phyloP scores from a whole-genome alignment of 2,888 invertebrate genomes.

The Chrysolina haemoptera region DNA sequence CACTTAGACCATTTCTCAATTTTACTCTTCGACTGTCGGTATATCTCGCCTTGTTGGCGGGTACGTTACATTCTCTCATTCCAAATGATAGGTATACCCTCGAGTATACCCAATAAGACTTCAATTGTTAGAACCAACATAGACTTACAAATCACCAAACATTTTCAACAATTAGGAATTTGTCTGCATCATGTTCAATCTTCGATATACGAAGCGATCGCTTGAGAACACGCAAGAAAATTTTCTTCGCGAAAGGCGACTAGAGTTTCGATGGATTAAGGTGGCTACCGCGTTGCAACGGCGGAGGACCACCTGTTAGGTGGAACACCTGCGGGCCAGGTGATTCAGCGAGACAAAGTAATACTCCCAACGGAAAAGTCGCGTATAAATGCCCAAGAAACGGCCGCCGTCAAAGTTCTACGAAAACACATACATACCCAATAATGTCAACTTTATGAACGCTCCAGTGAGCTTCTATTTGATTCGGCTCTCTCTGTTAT shows the following conservation, averaged over 20 bases:
- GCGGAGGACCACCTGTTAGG: conserved; percentile 59
- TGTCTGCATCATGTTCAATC: no score
- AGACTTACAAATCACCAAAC: no score
- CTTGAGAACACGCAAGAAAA: neutral
- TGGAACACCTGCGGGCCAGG: conserved; percentile 54
- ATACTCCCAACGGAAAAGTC: conserved; percentile 33
- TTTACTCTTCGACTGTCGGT: no score
- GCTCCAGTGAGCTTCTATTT: neutral
- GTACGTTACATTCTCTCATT: no score
- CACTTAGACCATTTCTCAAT: no score
- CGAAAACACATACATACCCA: conserved; percentile 7
- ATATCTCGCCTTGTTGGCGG: no score
- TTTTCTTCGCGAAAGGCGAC: neutral
- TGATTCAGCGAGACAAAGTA: conserved; percentile 45
- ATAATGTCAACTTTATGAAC: neutral
- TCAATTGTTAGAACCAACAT: no score
- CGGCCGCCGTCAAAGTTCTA: neutral
- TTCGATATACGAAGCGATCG: no score
- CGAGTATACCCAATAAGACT: no score
- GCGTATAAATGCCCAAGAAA: conserved; percentile 18
- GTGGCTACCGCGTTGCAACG: conserved; percentile 16
- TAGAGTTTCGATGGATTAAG: neutral
- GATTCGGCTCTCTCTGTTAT: neutral
- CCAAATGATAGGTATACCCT: no score
- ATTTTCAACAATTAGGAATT: no score